Evolutionary conservation across 2,797 vertebrate species (phyloP), one percentile per base, ranked within the genome.

Genomic region (Lacerta viridis): DNA sequence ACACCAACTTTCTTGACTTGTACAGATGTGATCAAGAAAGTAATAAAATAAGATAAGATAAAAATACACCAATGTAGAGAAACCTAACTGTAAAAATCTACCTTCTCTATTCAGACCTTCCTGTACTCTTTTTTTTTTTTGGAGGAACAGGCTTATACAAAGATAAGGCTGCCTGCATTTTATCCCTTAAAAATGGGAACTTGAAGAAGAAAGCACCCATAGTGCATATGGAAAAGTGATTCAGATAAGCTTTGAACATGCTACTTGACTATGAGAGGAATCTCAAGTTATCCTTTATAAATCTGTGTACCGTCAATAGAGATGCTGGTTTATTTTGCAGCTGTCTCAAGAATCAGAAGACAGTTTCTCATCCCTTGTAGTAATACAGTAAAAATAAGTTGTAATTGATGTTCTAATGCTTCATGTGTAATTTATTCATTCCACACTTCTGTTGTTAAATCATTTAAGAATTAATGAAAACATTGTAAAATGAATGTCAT

Each of bases 401-500:
- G 82, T 80, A 94, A 95, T 93, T 96, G 89, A 94, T 92, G 84
- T 81, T 90, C 79, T 94, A 94, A 94, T 94, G 90, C 86, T 96
- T 96, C 94, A 94, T 97, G 94, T 96, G 96, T 96, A 97, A 96
- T 97, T 94, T 95, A 96, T 96, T 94, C 89, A 93, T 96, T 94
- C 93, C 92, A 93, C 80, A 80, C 82, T 95, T 84, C 90, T 90
- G 94, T 92, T 96, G 89, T 91, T 96, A 95, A 96, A 96, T 96
- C 93, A 96, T 96, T 96, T 95, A 96, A 95, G 92, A 96, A 96
- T 18, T 8, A 68, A 85, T 97, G 96, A 96, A 95, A 95, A 90
- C 89, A 93, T 90, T 95, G 86, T 94, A 90, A 92, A 92, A 96
- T 90, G 85, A 96, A 43, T 5, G 5, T 87, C 89, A 88, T 55